Evolutionary conservation across 2,888 invertebrate genomes (phyloP), one percentile per base, ranked within the genome.

Genomic region (Pristionchus mayeri): DNA sequence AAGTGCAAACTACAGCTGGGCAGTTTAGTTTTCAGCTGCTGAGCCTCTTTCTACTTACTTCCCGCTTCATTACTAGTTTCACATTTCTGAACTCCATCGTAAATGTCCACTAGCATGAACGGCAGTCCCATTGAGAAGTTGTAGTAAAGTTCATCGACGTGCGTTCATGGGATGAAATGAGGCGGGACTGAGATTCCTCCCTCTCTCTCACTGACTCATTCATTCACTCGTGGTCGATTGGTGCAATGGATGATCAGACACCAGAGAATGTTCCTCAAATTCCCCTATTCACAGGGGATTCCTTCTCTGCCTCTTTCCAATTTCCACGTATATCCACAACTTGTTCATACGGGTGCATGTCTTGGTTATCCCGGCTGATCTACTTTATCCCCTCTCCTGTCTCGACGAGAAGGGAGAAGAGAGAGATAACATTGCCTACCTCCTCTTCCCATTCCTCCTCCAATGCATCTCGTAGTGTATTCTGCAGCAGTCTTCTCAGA

Each of bases 331-430:
- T 60, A 30, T 30, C 27, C 60, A 60, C 27, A 60, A 27, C 30
- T 60, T 60, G 60, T 60, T 60, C 60, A 60, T 30, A 60, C 60
- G 60, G 30, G 27, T 30, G 27, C 30, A 27, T 60, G 27, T 60
- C 60, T 60, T 60, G 27, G 30, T 60, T 60, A 60, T 67, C 37
- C 54, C 34, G 67, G n/a, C 67, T 67, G 67, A 67, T 67, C 67
- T 37, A 67, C 37, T 67, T 67, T 67, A 67, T 67, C 67, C 67
- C 37, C 67, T 24, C 34, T 37, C 34, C 37, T n/a, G 37, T 21
- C 21, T 37, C 24, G 30, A 30, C 27, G 6, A 57, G 57, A 16
- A 60, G 30, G 27, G 60, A 30, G 27, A 30, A 3, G 60, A 27
- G 60, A 30, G 27, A 60, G 60, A 60, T 30, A 27, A 60, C 24